A percentile compares a stretch with the other conserved stretches of the same genome.
Conservation (phyloP, 1,140 invertebrate species). For the Lycorma delicatula region DNA sequence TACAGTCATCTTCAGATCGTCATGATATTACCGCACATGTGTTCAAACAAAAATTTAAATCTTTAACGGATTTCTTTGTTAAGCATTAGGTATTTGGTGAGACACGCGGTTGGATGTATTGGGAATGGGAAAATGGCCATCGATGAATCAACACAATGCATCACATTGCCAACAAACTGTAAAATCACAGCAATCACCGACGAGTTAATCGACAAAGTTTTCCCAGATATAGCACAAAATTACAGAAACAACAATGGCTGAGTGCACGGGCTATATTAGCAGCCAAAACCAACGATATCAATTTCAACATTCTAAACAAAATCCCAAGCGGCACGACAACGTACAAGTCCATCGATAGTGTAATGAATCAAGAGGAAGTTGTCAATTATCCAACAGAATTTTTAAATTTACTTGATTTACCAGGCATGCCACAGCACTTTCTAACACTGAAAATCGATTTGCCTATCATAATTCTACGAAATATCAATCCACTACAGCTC, state of each 20-base stretch:
- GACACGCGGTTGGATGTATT: too few relatives aligned
- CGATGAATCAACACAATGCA: slow-evolving; percentile 32
- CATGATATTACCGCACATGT: too few relatives aligned
- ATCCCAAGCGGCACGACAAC: slow-evolving; percentile 20
- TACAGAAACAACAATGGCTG: slow-evolving; percentile 36
- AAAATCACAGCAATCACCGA: slow-evolving; percentile 28
- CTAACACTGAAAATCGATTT: slow-evolving; percentile 23
- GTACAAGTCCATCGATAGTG: slow-evolving; percentile 34
- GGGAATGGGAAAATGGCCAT: slow-evolving; percentile 24
- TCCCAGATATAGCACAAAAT: slow-evolving; percentile 34
- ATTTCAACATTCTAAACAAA: slow-evolving; percentile 30
- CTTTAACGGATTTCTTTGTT: too few relatives aligned
- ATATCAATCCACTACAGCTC: slow-evolving; percentile 32
- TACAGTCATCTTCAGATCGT: too few relatives aligned
- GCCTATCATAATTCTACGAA: slow-evolving; percentile 37
- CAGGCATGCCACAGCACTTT: slow-evolving; percentile 20
- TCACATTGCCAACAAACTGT: slow-evolving; percentile 35
- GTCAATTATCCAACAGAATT: slow-evolving; percentile 36
- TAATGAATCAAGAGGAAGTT: slow-evolving; percentile 30
- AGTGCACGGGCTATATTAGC: slow-evolving; percentile 35
- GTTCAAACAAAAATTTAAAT: too few relatives aligned
- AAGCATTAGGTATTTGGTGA: too few relatives aligned
- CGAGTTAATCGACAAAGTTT: slow-evolving; percentile 34
- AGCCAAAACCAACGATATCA: slow-evolving; percentile 36
- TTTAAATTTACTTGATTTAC: slow-evolving; percentile 27